These are phyloP conservation scores for Antechinus stuartii DNA, from an alignment of 2,113 vertebrate species.

Conservation along the genomic window DNA sequence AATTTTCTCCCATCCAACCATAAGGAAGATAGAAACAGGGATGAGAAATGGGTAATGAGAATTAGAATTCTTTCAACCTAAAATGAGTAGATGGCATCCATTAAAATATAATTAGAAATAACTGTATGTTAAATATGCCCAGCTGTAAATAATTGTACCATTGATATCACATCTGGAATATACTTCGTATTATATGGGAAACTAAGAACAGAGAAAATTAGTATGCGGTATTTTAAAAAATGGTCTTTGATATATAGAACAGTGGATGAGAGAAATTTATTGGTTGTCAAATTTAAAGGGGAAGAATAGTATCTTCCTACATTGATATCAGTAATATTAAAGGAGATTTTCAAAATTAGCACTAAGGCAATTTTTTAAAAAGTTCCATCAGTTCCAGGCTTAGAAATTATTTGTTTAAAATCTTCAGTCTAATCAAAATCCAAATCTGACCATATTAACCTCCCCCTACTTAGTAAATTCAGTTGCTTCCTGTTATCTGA, in stretches of 20 bases:
- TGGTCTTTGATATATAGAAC: background rate
- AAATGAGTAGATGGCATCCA: background rate
- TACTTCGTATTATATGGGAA: conserved; percentile 11
- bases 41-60: background rate
- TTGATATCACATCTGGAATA: conserved; percentile 7
- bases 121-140: background rate
- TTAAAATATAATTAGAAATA: conserved; percentile 60
- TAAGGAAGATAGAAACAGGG: conserved; percentile 42
- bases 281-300: conserved; percentile 28
- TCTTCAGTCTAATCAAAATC: conserved; percentile 31
- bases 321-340: background rate
- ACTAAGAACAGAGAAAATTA: background rate
- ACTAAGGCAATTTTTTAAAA: background rate
- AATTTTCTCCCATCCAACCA: conserved; percentile 12
- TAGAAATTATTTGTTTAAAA: background rate
- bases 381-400: background rate
- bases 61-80: conserved; percentile 14
- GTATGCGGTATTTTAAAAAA: background rate
- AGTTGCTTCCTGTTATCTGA: background rate
- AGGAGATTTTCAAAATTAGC: conserved; percentile 22
- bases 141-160: background rate
- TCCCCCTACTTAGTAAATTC: background rate
- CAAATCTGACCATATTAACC: conserved; percentile 34
- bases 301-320: conserved; percentile 3
- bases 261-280: background rate